Evolutionary conservation across 1,140 invertebrate genomes (phyloP).

Genomic region (Oryctes rhinoceros): DNA sequence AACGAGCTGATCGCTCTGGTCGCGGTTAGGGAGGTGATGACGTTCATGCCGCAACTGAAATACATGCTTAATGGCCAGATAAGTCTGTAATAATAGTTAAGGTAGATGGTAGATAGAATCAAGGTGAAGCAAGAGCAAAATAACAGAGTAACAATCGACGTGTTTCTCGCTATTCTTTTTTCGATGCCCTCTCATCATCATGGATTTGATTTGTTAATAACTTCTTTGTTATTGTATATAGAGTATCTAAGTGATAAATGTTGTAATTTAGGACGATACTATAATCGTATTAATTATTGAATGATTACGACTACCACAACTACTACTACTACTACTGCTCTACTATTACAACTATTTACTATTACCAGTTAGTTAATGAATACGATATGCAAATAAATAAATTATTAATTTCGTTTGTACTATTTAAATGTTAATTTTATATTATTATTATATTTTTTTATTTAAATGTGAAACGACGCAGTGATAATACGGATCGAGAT

Average conservation of each 20-base stretch:
- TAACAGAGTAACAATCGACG: neutral
- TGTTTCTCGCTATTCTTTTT: no score
- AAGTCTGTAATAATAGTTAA: slow-evolving; percentile 7
- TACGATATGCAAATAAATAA: neutral
- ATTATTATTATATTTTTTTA: slow-evolving; percentile 38
- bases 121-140: neutral
- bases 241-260: slow-evolving; percentile 28
- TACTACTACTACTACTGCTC: neutral
- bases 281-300: neutral
- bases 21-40: slow-evolving; percentile 7
- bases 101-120: neutral
- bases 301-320: neutral
- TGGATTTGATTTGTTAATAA: slow-evolving; percentile 17
- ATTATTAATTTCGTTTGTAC: slow-evolving; percentile 16
- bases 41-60: slow-evolving; percentile 35
- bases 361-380: no score
- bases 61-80: slow-evolving; percentile 37
- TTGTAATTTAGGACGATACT: slow-evolving; percentile 23
- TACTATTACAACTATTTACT: no score
- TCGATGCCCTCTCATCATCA: neutral
- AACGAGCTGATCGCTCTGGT: slow-evolving; percentile 23
- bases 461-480: neutral
- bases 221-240: slow-evolving; percentile 26
- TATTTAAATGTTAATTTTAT: slow-evolving; percentile 32
- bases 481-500: neutral